phyloP scores from a whole-genome alignment of 2,888 invertebrate genomes.

The Brenthis ino region DNA sequence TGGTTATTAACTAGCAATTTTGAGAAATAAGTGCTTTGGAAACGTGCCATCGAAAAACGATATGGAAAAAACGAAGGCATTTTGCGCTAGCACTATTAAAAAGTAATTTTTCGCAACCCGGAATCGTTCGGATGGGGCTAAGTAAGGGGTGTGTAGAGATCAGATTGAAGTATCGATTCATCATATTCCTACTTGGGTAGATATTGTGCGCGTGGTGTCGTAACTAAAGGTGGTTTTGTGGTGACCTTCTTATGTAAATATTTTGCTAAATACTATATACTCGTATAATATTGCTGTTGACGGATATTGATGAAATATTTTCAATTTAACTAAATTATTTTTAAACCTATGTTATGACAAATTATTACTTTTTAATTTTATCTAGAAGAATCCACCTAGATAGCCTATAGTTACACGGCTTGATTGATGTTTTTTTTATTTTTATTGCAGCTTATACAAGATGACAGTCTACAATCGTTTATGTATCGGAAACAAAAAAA shows the following conservation, averaged over 20 bases:
- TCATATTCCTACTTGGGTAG: background rate
- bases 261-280: no score
- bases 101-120: constrained; percentile 21
- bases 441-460: no score
- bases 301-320: no score
- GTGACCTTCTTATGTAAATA: background rate
- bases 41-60: constrained; percentile 25
- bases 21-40: constrained; percentile 19
- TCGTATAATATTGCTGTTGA: no score
- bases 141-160: constrained; percentile 5
- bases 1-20: constrained; percentile 20
- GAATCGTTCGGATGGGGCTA: constrained; percentile 9
- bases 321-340: no score
- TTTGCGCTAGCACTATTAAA: constrained; percentile 21
- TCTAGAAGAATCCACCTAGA: no score
- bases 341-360: no score
- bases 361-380: no score
- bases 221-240: background rate
- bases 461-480: no score
- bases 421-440: no score
- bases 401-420: no score
- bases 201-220: background rate
- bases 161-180: constrained; percentile 11
- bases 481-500: no score
- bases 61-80: constrained; percentile 19